Evolutionary conservation across 2,113 vertebrate species (phyloP).

Genomic region (Elephas maximus): DNA sequence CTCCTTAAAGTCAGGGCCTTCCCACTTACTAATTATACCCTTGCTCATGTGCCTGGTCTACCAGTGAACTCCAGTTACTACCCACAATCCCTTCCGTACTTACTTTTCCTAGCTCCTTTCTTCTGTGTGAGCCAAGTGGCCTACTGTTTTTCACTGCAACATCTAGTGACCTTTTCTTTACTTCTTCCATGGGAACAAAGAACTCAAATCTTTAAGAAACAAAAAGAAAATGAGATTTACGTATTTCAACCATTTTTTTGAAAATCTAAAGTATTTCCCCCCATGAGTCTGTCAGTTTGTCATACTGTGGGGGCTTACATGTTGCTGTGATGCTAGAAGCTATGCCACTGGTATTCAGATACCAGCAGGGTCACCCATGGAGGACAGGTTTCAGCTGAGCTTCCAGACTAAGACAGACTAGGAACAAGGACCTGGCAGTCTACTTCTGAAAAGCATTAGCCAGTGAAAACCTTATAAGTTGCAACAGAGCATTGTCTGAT

Average conservation of each 20-base stretch:
- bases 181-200: constrained; percentile 92
- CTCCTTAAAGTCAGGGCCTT: background rate
- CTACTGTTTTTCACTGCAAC: constrained; percentile 95
- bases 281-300: too few species aligned
- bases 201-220: constrained; percentile 93
- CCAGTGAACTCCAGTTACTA: background rate
- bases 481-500: too few species aligned
- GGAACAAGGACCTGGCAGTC: too few species aligned
- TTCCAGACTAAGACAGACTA: too few species aligned
- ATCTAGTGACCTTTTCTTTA: constrained; percentile 92
- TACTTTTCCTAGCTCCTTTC: constrained; percentile 96
- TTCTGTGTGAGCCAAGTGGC: constrained; percentile 93
- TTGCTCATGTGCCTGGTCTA: background rate
- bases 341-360: too few species aligned
- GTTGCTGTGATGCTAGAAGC: too few species aligned
- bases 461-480: too few species aligned
- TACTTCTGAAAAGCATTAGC: too few species aligned
- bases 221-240: constrained; percentile 58
- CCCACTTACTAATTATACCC: background rate
- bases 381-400: too few species aligned
- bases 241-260: constrained; percentile 4
- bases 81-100: constrained; percentile 33
- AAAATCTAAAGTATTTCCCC: background rate
- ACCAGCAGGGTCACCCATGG: too few species aligned
- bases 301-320: too few species aligned